Percentiles rank a stretch among this genome's conserved stretches.
Conservation (phyloP, 35 echinoderm and acorn worm species). For the Ptychodera flava region DNA sequence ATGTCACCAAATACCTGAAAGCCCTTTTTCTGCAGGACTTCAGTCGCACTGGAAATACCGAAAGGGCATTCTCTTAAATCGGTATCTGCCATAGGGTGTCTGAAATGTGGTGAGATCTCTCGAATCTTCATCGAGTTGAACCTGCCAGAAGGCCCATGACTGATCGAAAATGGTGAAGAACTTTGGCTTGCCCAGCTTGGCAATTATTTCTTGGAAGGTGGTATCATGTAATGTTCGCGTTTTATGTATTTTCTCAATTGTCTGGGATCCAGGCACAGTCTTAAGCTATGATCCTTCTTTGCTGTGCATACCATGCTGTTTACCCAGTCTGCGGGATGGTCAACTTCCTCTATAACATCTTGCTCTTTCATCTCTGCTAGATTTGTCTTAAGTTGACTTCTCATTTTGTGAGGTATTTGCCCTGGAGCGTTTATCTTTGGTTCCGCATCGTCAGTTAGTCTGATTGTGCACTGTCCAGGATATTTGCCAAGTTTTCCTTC, state of each 20-base stretch:
- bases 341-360: background rate
- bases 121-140: slow-evolving; percentile 3
- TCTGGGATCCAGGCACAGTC: slow-evolving; percentile 56
- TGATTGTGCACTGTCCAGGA: too few species aligned
- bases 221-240: background rate
- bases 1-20: background rate
- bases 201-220: slow-evolving; percentile 33
- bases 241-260: slow-evolving; percentile 36
- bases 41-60: background rate
- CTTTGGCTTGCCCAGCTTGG: background rate
- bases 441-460: too few species aligned
- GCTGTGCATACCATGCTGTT: background rate
- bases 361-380: background rate
- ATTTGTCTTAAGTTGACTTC: background rate
- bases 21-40: slow-evolving; percentile 4
- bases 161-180: slow-evolving; percentile 5
- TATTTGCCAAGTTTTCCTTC: too few species aligned
- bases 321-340: slow-evolving; percentile 10
- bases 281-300: slow-evolving; percentile 34
- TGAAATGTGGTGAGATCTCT: background rate
- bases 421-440: too few species aligned
- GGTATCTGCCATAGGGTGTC: slow-evolving; percentile 8
- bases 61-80: slow-evolving; percentile 2
- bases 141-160: slow-evolving; percentile 17
- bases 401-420: too few species aligned